Percentiles rank a stretch among this genome's conserved stretches.
These are phyloP conservation scores for Elysia crispata DNA, from an alignment of 2,888 invertebrate species.

Conservation along the genomic window DNA sequence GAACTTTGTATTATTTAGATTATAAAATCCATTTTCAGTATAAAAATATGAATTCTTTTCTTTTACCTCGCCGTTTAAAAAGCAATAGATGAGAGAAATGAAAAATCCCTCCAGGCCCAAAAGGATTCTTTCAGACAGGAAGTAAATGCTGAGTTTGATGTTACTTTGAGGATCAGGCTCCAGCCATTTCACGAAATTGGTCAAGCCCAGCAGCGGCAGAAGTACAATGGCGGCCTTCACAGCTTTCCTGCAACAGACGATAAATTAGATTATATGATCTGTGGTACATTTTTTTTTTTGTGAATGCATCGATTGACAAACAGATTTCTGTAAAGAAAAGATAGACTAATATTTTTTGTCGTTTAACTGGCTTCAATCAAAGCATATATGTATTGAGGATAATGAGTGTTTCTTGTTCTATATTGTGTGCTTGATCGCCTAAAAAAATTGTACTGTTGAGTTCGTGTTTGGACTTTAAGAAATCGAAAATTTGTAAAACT, in stretches of 20 bases:
- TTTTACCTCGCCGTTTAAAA: constrained; percentile 78
- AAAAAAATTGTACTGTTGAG: no score
- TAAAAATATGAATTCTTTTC: background rate
- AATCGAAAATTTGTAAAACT: no score
- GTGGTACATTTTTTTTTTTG: background rate
- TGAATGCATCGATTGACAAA: no score
- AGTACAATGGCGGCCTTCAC: constrained; percentile 79
- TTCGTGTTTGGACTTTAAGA: no score
- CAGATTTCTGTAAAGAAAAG: no score
- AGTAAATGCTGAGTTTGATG: constrained; percentile 75
- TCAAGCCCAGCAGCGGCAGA: constrained; percentile 79
- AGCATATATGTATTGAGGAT: no score
- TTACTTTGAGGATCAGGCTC: constrained; percentile 72
- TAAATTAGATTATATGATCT: background rate
- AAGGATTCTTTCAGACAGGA: constrained; percentile 77
- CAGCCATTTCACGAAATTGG: constrained; percentile 79
- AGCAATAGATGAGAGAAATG: constrained; percentile 79
- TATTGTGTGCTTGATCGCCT: no score
- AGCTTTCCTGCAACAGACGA: constrained; percentile 76
- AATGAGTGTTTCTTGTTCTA: no score
- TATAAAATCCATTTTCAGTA: no score
- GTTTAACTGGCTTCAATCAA: no score
- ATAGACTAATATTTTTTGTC: no score
- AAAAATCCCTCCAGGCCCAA: constrained; percentile 79
- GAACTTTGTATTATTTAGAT: no score